Percentiles rank a stretch among this genome's conserved stretches.
Conservation (phyloP, 37 sponge, comb jelly and placozoan species). For the Dysidea cf. avara region DNA sequence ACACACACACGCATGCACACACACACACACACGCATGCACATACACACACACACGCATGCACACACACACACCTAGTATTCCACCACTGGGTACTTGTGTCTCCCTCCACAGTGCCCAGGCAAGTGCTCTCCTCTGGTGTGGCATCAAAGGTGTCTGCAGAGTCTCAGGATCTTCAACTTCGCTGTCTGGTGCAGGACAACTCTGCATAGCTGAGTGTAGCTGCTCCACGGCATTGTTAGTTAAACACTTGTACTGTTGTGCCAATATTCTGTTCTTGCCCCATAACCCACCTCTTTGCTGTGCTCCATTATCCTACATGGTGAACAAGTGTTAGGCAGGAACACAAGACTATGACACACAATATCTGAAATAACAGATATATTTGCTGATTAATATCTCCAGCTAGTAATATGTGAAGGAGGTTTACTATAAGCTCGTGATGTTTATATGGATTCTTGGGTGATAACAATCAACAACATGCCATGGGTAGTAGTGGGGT, state of each 20-base stretch:
- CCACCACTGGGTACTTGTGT: constrained; percentile 69
- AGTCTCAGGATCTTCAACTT: constrained; percentile 54
- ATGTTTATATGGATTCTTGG: no score
- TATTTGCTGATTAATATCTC: no score
- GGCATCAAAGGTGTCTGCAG: constrained; percentile 51
- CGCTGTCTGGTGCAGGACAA: constrained; percentile 46
- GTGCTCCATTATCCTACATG: no score
- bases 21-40: not conserved
- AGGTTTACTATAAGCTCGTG: no score
- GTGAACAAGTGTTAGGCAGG: no score
- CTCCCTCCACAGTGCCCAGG: constrained; percentile 78
- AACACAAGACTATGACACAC: no score
- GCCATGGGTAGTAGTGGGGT: no score
- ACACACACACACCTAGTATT: constrained; percentile 52
- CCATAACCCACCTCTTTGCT: no score
- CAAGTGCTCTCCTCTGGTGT: constrained; percentile 71
- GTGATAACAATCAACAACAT: no score
- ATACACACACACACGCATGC: not conserved
- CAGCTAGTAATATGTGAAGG: no score
- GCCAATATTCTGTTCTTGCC: no score
- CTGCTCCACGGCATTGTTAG: constrained; percentile 58
- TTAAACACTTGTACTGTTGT: constrained; percentile 32
- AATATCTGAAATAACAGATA: no score
- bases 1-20: not conserved
- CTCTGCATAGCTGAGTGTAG: constrained; percentile 56